Evolutionary conservation across 2,888 invertebrate species (phyloP), one percentile per base, ranked within the genome.

Genomic region (Tiliacea citrago): DNA sequence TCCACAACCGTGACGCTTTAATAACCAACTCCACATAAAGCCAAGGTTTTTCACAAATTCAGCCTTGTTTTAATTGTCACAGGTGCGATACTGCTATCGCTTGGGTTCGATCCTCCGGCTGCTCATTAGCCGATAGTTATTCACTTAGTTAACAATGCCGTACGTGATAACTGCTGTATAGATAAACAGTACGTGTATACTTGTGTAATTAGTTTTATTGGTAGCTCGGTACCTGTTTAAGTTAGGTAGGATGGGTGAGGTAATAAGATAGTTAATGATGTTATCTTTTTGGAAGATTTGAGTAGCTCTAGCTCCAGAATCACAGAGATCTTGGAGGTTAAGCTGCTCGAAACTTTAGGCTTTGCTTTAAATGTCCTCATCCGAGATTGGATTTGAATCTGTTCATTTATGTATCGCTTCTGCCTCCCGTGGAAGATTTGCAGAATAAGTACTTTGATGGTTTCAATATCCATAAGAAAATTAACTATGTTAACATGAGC

Each of bases 111-210:
- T 91, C 89, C 92, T 87, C 74, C 72, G 72, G n/a, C 21, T 65
- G 66, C 92, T 95, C 93, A 95, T 95, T 95, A 95, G 86, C 84
- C 86, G 95, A 95, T 95, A 95, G 90, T 91, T 93, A 95, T 94
- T 94, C 95, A 88, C 86, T 88, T 82, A 81, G 87, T 89, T 88
- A 90, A 93, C 92, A 92, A 91, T 92, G 90, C 90, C 83, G 83
- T 86, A 84, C 83, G 63, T 82, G 85, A 87, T 90, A 89, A 81
- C 75, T 80, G 70, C 51, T 55, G 35, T 42, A 45, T 68, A 78
- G 84, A 84, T 85, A 86, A 82, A 62, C 71, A 71, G 58, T 73
- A 73, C 79, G 76, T 78, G 81, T 86, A 78, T 70, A 57, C 35
- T 53, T 49, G 29, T 35, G 72, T 65, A 75, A 85, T 85, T 81